Evolutionary conservation across 1,140 invertebrate genomes (phyloP), one percentile per base, ranked within the genome.

Genomic region (Solenopsis invicta): DNA sequence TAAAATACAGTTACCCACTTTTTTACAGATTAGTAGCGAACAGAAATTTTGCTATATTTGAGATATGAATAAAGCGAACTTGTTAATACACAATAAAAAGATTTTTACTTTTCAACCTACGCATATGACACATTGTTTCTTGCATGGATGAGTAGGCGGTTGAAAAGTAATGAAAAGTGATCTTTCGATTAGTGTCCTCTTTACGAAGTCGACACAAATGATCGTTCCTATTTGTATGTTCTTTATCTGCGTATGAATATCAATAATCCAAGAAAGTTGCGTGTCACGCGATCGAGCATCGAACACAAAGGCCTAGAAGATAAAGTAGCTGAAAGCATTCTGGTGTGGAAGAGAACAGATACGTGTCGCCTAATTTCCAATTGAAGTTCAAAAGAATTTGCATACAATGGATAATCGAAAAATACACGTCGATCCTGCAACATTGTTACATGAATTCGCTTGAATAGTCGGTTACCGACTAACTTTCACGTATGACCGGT

Each of bases 401-500:
- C 80, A 84, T 84, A 84, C 80, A 75, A 84, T 84, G 41, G 80
- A 50, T 75, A 16, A 62, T 84, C 69, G 18, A 84, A 61, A 48
- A n/a, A n/a, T 75, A 61, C 50, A 62, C 80, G 1, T 69, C 41
- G 24, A 84, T 84, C 34, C 48, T 8, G 37, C 45, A 4, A 84
- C 24, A 13, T 75, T 13, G 12, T 50, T 34, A 41, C 34, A 24
- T n/a, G 37, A 61, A 61, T 59, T 3, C 41, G n/a, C 13, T 61
- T 24, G 41, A 62, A 84, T 48, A 84, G 18, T 13, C 29, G 18
- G n/a, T 13, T 34, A 41, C 21, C 0, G 24, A 12, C 4, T 4
- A 9, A 56, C 80, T 84, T 84, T 84, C 80, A 84, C 69, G 3
- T 59, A 37, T n/a, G 69, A 84, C 80, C 80, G 80, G 69, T 84